phyloP scores from a whole-genome alignment of 2,888 invertebrate species.

The Zygaena filipendulae region DNA sequence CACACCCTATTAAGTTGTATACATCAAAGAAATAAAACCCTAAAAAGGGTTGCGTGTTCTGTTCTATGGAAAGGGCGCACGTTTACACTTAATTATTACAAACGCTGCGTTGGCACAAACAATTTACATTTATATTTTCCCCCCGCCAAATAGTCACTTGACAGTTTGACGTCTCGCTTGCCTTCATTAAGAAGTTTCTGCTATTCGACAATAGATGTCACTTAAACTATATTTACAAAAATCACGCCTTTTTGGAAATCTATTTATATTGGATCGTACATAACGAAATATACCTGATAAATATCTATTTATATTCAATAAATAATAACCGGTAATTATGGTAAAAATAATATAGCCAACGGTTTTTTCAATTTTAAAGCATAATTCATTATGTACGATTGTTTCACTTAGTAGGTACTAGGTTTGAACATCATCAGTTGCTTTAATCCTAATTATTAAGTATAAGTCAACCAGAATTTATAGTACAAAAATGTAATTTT shows the following conservation, averaged over 20 bases:
- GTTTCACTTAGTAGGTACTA: constrained; percentile 26
- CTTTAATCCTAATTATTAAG: constrained; percentile 23
- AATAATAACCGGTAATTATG: too few relatives aligned
- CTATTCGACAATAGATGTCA: constrained; percentile 61
- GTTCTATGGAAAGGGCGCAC: constrained; percentile 54
- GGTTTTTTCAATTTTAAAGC: too few relatives aligned
- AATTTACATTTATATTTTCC: constrained; percentile 48
- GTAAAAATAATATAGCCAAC: too few relatives aligned
- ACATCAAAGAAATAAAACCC: constrained; percentile 65
- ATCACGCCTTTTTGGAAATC: constrained; percentile 24
- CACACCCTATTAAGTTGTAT: constrained; percentile 44
- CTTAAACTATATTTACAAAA: constrained; percentile 45
- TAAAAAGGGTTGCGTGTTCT: constrained; percentile 57
- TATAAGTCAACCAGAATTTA: constrained; percentile 13
- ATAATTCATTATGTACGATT: constrained; percentile 35
- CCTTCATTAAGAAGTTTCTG: constrained; percentile 24
- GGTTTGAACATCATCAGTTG: constrained; percentile 67
- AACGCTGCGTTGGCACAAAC: constrained; percentile 64
- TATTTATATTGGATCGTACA: constrained; percentile 36
- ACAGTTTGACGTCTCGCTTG: constrained; percentile 6
- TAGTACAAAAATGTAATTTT: too few relatives aligned
- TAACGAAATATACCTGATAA: constrained; percentile 31
- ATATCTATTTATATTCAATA: constrained; percentile 16
- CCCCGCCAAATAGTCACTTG: constrained; percentile 17
- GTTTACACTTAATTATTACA: constrained; percentile 59